Base-by-base conservation (phyloP, 23 tunicate species). In the Aplidium turbinatum region DNA sequence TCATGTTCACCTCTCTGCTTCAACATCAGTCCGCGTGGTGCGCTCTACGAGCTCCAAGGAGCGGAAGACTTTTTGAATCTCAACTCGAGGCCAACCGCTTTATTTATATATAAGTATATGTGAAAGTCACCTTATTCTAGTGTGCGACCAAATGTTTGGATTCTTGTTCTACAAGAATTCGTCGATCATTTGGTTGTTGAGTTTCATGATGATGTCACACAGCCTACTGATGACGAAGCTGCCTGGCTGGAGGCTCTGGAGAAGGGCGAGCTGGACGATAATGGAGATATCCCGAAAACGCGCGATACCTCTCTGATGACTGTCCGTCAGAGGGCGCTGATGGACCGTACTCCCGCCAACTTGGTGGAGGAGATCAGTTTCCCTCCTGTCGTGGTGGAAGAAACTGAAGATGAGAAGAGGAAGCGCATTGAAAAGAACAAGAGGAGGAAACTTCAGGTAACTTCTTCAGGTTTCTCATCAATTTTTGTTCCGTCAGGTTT, bases 151-250 rank as follows among this genome's bases (percentile, higher is more conserved):
- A n/a, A n/a, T n/a, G n/a, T n/a, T n/a, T n/a, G n/a, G n/a, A n/a
- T n/a, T n/a, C n/a, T n/a, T n/a, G n/a, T n/a, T n/a, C n/a, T n/a
- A n/a, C n/a, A n/a, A n/a, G n/a, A n/a, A n/a, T n/a, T n/a, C n/a
- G n/a, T n/a, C n/a, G n/a, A n/a, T n/a, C n/a, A n/a, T n/a, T n/a
- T n/a, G n/a, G n/a, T n/a, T n/a, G n/a, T n/a, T n/a, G n/a, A n/a
- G n/a, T n/a, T n/a, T n/a, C n/a, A n/a, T n/a, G n/a, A n/a, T n/a
- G n/a, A n/a, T n/a, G n/a, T n/a, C n/a, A n/a, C n/a, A n/a, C n/a
- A n/a, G n/a, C n/a, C n/a, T n/a, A n/a, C n/a, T n/a, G 94, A 87
- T 58, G 94, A 87, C 29, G 94, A 87, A 47, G 94, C 74, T 20
- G 70, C 58, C 7, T 87, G 94, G 94, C 58, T 87, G 9, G 86